These are phyloP conservation scores for Leptoteleia sp. DNA, from an alignment of 1,140 invertebrate genomes.

Conservation along the genomic window DNA sequence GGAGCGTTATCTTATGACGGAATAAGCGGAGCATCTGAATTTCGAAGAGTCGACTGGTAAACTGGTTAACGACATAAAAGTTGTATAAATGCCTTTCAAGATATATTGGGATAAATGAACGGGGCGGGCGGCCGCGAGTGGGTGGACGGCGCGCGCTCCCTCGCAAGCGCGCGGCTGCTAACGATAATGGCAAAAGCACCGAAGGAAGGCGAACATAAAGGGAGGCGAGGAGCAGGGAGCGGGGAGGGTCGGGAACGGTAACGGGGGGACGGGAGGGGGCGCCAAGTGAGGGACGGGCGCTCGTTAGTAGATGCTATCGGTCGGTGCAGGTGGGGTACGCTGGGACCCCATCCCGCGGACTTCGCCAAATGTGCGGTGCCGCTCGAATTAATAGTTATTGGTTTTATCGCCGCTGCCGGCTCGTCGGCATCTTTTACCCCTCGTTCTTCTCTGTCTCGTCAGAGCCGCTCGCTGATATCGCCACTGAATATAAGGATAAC, in stretches of 20 bases:
- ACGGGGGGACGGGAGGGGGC: slow-evolving; percentile 9
- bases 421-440: slow-evolving; percentile 49
- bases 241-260: too few relatives aligned
- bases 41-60: slow-evolving; percentile 49
- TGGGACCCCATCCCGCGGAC: slow-evolving; percentile 58
- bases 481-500: slow-evolving; percentile 52
- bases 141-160: slow-evolving; percentile 33
- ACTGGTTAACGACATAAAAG: slow-evolving; percentile 65
- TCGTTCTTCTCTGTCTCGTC: slow-evolving; percentile 63
- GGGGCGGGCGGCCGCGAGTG: slow-evolving; percentile 14
- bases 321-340: slow-evolving; percentile 5
- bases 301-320: slow-evolving; percentile 67
- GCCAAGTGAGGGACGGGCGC: slow-evolving; percentile 63
- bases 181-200: slow-evolving; percentile 67
- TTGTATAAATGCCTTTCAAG: slow-evolving; percentile 64
- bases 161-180: slow-evolving; percentile 47
- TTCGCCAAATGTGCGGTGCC: slow-evolving; percentile 77
- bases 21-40: slow-evolving; percentile 51
- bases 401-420: slow-evolving; percentile 69
- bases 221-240: slow-evolving; percentile 9
- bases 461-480: slow-evolving; percentile 44
- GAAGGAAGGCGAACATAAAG: slow-evolving; percentile 53
- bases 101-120: slow-evolving; percentile 64
- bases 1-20: too few relatives aligned
- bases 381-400: slow-evolving; percentile 78